Evolutionary conservation across 2,888 invertebrate genomes (phyloP).

Genomic region (Escarpia spicata): DNA sequence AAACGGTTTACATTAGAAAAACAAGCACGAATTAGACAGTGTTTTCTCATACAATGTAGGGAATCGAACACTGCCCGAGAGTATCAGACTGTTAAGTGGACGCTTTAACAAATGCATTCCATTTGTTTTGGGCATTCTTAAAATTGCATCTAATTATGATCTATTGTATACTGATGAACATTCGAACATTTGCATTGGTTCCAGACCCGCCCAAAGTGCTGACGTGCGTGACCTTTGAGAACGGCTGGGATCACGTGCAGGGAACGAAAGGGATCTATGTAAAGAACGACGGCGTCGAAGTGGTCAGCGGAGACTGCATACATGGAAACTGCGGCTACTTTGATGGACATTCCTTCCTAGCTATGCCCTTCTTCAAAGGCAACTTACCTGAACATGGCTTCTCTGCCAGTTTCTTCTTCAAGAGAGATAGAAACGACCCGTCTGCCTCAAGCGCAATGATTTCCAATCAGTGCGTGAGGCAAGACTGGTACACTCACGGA

Average conservation of each 20-base stretch:
- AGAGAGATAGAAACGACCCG: background rate
- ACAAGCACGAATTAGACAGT: too few relatives aligned
- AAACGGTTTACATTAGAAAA: too few relatives aligned
- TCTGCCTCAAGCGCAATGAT: background rate
- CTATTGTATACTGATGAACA: too few relatives aligned
- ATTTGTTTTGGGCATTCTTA: too few relatives aligned
- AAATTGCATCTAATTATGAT: too few relatives aligned
- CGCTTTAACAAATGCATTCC: too few relatives aligned
- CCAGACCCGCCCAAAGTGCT: background rate
- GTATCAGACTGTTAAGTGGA: too few relatives aligned
- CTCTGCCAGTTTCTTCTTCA: background rate
- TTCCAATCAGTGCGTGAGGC: background rate
- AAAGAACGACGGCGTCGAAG: background rate
- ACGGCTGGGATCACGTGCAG: constrained; percentile 1
- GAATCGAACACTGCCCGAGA: too few relatives aligned
- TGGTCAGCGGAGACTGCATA: background rate
- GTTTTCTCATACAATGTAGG: too few relatives aligned
- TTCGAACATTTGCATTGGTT: background rate
- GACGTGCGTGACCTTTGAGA: background rate
- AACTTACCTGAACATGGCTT: background rate
- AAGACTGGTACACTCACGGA: background rate
- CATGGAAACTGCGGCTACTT: background rate
- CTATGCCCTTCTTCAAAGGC: background rate
- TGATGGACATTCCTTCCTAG: background rate
- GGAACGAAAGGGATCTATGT: background rate